Evolutionary conservation across 2,888 invertebrate species (phyloP), one percentile per base, ranked within the genome.

Genomic region (Eucriotettix oculatus): DNA sequence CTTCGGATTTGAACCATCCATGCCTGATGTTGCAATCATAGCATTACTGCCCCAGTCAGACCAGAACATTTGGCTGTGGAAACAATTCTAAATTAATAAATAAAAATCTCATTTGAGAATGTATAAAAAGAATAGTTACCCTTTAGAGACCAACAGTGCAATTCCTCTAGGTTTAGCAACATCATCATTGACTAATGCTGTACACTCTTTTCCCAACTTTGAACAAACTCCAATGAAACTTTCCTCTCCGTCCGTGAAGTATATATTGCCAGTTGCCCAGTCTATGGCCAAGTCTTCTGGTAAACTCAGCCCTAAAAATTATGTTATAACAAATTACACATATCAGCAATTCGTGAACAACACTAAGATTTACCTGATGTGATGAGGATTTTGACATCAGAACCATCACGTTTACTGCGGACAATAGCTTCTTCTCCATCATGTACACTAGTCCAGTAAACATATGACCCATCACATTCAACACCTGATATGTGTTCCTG

Each of bases 11-110:
- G 79, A 75, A 5, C 96, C 97, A 72, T 97, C 91, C 95, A 97
- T 93, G 10, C 82, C 80, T 10, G 92, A 82, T 10, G 79, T 75
- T 66, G 86, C 87, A 66, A 97, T 92, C 68, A 86, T 79, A 0
- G 87, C 81, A 11, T 74, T 76, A 0, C 73, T 68, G 7, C 89
- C 89, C 88, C 90, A 93, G 72, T 96, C 94, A 0, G 90, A 85
- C 94, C 95, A 97, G 74, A 85, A 96, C 84, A 97, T 86, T 67
- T 79, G 75, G 2, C 90, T 90, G 68, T 57, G 60, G 1, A 12
- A 16, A 29, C 10, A 16, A 41, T 56, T 11, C 9, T 12, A 12
- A 40, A 58, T 14, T 16, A 12, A 12, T 12, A 58, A 40, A 10
- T 1, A 10, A 52, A 11, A 52, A 52, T 3, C 1, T 54, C 16